Conservation (phyloP, 30 jellyfish, hydroid and myxozoan species). For the Rhopilema esculentum region DNA sequence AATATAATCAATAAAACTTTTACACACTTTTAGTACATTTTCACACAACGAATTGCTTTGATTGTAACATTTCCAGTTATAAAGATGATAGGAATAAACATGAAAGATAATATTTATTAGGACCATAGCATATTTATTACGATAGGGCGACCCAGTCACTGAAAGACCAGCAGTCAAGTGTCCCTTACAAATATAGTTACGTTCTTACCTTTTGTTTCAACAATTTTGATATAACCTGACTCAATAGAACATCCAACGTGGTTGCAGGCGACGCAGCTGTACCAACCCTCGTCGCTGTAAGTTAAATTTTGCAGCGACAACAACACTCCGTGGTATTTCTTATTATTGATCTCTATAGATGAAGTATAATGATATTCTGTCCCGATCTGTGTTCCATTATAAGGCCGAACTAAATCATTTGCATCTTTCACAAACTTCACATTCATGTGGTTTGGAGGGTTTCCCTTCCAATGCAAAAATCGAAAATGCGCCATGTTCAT, state of each 20-base stretch:
- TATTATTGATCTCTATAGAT: background rate
- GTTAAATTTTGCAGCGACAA: slow-evolving; percentile 67
- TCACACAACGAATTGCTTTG: too few species aligned
- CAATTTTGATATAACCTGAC: slow-evolving; percentile 62
- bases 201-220: slow-evolving; percentile 19
- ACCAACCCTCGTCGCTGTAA: slow-evolving; percentile 78
- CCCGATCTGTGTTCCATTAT: slow-evolving; percentile 58
- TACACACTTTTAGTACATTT: too few species aligned
- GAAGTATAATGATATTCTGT: slow-evolving; percentile 52
- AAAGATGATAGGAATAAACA: too few species aligned
- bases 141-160: too few species aligned
- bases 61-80: too few species aligned
- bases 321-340: slow-evolving; percentile 78
- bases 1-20: too few species aligned
- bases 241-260: slow-evolving; percentile 85
- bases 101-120: too few species aligned
- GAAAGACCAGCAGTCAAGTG: too few species aligned
- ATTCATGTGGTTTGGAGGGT: slow-evolving; percentile 43
- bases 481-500: slow-evolving; percentile 91
- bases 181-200: background rate
- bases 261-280: slow-evolving; percentile 90
- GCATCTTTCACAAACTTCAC: slow-evolving; percentile 37
- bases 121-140: too few species aligned
- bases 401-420: slow-evolving; percentile 5
- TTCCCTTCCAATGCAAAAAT: slow-evolving; percentile 82